Evolutionary conservation across 1,140 invertebrate species (phyloP).

Genomic region (Hirudo medicinalis): DNA sequence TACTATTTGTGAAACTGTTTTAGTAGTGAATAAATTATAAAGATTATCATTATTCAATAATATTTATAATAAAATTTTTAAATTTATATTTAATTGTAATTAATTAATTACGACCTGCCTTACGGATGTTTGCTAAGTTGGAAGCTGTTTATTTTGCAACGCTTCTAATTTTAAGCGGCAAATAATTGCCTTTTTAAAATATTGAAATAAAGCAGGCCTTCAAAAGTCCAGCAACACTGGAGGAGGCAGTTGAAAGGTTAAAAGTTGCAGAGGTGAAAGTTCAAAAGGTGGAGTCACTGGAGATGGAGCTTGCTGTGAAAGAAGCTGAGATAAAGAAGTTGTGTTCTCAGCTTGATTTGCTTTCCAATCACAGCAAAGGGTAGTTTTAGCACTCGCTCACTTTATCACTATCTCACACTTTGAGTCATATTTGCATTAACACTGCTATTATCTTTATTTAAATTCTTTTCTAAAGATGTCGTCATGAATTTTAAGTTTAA

Average conservation of each 20-base stretch:
- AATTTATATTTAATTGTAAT: background rate
- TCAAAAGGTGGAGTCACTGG: background rate
- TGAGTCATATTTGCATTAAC: no score
- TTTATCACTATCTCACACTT: no score
- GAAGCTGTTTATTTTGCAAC: no score
- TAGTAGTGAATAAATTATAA: background rate
- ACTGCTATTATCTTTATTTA: no score
- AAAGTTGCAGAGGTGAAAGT: background rate
- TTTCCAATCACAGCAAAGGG: background rate
- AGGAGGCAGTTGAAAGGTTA: slow-evolving; percentile 1
- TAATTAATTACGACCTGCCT: background rate
- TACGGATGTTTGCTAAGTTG: background rate
- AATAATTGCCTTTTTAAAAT: no score
- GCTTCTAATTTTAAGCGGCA: no score
- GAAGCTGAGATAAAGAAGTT: background rate
- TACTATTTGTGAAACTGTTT: background rate
- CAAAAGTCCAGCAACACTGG: background rate
- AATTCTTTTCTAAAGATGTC: no score
- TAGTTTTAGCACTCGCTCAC: no score
- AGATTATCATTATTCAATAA: background rate
- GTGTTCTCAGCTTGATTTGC: background rate
- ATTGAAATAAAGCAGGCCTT: background rate
- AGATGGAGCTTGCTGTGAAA: background rate
- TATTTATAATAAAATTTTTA: slow-evolving; percentile 1
- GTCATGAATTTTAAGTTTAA: no score